Percentiles rank a stretch among this genome's conserved stretches.
phyloP scores from a whole-genome alignment of 2,888 invertebrate genomes.

The Lordiphosa andalusiaca region DNA sequence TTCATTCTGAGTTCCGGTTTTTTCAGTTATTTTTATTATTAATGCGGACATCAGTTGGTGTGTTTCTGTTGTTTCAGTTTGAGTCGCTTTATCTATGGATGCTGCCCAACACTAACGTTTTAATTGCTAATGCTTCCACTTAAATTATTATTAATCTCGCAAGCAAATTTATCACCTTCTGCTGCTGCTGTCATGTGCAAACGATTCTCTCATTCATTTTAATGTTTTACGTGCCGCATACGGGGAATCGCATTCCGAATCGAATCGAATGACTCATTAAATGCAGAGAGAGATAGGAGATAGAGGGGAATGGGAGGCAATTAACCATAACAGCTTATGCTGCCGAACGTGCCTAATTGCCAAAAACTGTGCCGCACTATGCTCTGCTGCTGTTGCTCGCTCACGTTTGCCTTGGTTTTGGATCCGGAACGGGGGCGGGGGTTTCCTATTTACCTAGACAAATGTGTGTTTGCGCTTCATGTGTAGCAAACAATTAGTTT shows the following conservation, averaged over 20 bases:
- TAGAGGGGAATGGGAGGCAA: conserved; percentile 24
- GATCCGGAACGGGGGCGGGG: conserved; percentile 10
- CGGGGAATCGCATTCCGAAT: conserved; percentile 33
- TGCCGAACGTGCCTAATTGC: conserved; percentile 56
- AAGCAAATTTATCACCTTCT: conserved; percentile 36
- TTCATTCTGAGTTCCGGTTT: no score
- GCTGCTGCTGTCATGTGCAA: conserved; percentile 38
- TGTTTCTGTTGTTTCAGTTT: no score
- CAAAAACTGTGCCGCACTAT: conserved; percentile 23
- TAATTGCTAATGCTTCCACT: conserved; percentile 4
- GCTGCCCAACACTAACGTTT: neutral
- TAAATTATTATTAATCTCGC: conserved; percentile 11
- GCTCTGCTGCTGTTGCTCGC: neutral
- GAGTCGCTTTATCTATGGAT: no score
- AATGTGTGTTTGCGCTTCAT: conserved; percentile 35
- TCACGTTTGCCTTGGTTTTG: conserved; percentile 2
- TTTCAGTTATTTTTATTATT: no score
- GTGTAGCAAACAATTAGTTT: conserved; percentile 55
- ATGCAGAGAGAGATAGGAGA: conserved; percentile 27
- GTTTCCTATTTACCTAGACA: conserved; percentile 37
- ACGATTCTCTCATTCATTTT: conserved; percentile 46
- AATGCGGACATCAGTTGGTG: no score
- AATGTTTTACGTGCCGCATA: conserved; percentile 59
- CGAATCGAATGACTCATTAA: conserved; percentile 56
- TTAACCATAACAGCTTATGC: conserved; percentile 48